These are phyloP conservation scores for Lagria hirta DNA, from an alignment of 2,888 invertebrate genomes.

Conservation along the genomic window DNA sequence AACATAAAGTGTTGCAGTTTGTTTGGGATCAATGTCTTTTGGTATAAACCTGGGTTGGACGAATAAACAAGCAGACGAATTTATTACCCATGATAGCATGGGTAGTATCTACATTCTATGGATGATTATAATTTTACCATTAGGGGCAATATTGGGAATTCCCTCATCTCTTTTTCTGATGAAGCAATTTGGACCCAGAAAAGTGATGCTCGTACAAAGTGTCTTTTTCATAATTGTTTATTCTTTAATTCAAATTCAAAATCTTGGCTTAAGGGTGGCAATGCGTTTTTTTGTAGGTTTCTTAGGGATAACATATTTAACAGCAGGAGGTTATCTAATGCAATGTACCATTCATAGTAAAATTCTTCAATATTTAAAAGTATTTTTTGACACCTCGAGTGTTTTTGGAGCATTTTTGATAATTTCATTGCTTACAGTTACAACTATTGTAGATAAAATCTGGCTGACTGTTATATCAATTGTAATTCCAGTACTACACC, in stretches of 20 bases:
- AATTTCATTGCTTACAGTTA: constrained; percentile 1
- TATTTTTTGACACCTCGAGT: constrained; percentile 27
- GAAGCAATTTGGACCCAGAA: constrained; percentile 37
- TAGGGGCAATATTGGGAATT: constrained; percentile 37
- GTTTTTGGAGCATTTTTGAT: constrained; percentile 17
- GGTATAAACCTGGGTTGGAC: constrained; percentile 40
- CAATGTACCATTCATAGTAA: constrained; percentile 31
- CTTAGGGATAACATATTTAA: constrained; percentile 33
- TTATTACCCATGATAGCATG: background rate
- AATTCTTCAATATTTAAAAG: constrained; percentile 14
- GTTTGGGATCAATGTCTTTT: constrained; percentile 35
- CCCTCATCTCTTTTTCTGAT: constrained; percentile 32
- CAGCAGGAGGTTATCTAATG: constrained; percentile 35
- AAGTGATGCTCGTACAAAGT: constrained; percentile 33
- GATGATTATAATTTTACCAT: constrained; percentile 34
- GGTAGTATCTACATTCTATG: constrained; percentile 10
- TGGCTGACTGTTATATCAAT: constrained; percentile 22
- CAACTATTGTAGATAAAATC: background rate
- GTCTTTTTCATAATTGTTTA: constrained; percentile 33
- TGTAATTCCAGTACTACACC: constrained; percentile 27
- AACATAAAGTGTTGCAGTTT: constrained; percentile 34
- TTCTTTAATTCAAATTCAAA: constrained; percentile 23
- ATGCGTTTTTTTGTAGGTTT: constrained; percentile 37
- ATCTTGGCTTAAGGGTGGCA: background rate
- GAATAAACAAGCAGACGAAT: constrained; percentile 7